Percentiles rank a stretch among this genome's conserved stretches.
Evolutionary conservation across 1,140 invertebrate species (phyloP).

Genomic region (Leptopilina clavipes): DNA sequence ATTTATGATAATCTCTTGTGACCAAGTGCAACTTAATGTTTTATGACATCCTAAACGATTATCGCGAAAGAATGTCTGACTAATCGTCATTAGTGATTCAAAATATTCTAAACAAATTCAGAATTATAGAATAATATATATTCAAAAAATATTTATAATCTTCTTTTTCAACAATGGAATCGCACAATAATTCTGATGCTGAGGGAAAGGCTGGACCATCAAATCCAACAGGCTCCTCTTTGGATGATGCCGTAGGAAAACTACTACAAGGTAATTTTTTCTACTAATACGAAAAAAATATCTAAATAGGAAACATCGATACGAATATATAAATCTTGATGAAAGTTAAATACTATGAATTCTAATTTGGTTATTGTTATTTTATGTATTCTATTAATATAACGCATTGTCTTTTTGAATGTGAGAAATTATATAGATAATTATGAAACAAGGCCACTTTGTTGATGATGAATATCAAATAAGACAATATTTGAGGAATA

Average conservation of each 20-base stretch:
- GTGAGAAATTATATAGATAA: not conserved
- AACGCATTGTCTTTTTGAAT: not conserved
- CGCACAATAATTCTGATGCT: slow-evolving; percentile 49
- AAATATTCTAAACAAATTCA: not conserved
- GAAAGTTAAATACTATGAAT: not conserved
- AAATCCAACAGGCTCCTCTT: slow-evolving; percentile 56
- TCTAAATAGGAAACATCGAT: no score
- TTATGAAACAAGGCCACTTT: slow-evolving; percentile 15
- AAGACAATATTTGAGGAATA: slow-evolving; percentile 24
- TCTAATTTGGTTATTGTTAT: not conserved
- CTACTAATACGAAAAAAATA: no score
- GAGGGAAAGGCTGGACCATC: slow-evolving; percentile 63
- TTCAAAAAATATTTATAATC: not conserved
- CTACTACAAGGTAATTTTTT: slow-evolving; percentile 72
- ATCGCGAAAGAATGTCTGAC: not conserved
- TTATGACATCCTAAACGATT: not conserved
- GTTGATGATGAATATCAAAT: slow-evolving; percentile 8
- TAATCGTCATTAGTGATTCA: slow-evolving; percentile 2
- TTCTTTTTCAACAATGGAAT: slow-evolving; percentile 55
- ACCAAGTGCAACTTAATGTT: slow-evolving; percentile 2
- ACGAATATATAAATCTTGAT: no score
- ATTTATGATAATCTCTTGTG: not conserved
- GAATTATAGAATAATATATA: no score
- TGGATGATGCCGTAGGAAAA: slow-evolving; percentile 72
- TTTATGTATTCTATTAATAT: not conserved